Evolutionary conservation across 2,113 vertebrate genomes (phyloP).

Genomic region (Otocyon megalotis): DNA sequence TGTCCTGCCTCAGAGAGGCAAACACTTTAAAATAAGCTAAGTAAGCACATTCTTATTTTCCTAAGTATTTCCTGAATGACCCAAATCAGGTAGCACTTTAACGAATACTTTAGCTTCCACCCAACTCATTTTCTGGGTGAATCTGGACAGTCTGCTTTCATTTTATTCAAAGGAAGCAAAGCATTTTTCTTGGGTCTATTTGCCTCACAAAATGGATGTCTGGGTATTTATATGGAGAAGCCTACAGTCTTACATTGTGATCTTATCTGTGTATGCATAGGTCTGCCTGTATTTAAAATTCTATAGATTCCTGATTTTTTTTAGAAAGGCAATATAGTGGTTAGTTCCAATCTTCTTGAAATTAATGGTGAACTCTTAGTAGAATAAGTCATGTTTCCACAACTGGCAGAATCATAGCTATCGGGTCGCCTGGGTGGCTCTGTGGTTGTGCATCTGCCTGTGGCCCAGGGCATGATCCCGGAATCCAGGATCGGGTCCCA

Average conservation of each 20-base stretch:
- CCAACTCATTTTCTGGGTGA: slow-evolving; percentile 34
- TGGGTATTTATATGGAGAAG: background rate
- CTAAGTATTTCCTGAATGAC: background rate
- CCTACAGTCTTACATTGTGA: background rate
- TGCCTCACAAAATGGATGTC: background rate
- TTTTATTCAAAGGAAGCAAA: slow-evolving; percentile 56
- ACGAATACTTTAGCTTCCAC: slow-evolving; percentile 19
- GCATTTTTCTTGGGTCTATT: background rate
- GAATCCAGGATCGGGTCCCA: too few relatives aligned
- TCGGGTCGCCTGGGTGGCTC: background rate
- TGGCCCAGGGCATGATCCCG: too few relatives aligned
- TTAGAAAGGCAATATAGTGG: background rate
- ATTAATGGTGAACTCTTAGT: background rate
- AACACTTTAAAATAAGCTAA: slow-evolving; percentile 35
- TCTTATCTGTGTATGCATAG: background rate
- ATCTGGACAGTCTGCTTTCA: slow-evolving; percentile 9
- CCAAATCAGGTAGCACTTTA: slow-evolving; percentile 33
- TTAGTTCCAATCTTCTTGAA: slow-evolving; percentile 17
- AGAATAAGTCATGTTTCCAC: background rate
- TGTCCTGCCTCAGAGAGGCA: background rate
- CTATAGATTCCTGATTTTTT: background rate
- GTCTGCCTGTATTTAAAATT: background rate
- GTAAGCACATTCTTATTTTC: slow-evolving; percentile 51
- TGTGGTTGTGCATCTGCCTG: too few relatives aligned
- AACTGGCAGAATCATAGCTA: background rate